These are phyloP conservation scores for Cyanoderma ruficeps DNA, from an alignment of 2,113 vertebrate genomes.

Conservation along the genomic window DNA sequence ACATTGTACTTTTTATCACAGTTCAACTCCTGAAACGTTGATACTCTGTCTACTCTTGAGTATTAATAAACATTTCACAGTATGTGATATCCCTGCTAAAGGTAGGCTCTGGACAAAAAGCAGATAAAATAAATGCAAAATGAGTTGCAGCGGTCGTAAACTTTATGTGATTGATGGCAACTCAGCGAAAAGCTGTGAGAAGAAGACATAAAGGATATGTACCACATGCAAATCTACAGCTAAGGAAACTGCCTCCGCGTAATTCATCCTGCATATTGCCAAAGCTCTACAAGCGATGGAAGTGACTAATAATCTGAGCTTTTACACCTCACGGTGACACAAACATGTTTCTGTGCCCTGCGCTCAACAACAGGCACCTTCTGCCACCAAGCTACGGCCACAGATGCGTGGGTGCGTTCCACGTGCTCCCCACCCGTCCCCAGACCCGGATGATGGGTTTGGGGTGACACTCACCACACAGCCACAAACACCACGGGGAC, in stretches of 20 bases:
- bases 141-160: slow-evolving; percentile 6
- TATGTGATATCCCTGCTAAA: not conserved
- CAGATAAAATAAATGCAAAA: slow-evolving; percentile 33
- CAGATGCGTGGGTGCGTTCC: slow-evolving; percentile 36
- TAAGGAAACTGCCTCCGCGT: not conserved
- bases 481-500: not conserved
- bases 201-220: slow-evolving; percentile 7
- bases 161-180: slow-evolving; percentile 38
- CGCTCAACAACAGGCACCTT: not conserved
- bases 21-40: not conserved
- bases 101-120: slow-evolving; percentile 52
- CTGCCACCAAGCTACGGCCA: slow-evolving; percentile 35
- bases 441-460: not conserved
- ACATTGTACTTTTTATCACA: not conserved
- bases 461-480: not conserved
- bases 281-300: not conserved
- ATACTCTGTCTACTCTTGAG: not conserved
- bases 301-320: slow-evolving; percentile 38
- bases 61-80: not conserved
- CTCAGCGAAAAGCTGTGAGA: not conserved
- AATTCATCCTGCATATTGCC: not conserved
- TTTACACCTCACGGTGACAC: not conserved
- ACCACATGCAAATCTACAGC: slow-evolving; percentile 6
- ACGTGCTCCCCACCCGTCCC: not conserved
- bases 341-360: not conserved